Evolutionary conservation across 2,797 vertebrate genomes (phyloP).

Genomic region (Glossophaga mutica): DNA sequence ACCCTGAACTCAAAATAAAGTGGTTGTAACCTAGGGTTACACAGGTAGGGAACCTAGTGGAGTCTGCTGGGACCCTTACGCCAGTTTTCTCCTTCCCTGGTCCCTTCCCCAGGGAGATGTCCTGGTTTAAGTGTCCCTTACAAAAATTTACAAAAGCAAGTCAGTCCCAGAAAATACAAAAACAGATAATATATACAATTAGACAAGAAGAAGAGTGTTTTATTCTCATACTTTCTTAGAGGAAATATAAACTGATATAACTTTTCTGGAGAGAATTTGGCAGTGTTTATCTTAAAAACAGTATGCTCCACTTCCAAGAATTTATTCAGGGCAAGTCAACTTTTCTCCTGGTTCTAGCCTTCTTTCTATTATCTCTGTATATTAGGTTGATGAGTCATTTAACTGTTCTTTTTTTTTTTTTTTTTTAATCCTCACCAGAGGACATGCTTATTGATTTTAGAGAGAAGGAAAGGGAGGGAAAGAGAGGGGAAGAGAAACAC

Average conservation of each 20-base stretch:
- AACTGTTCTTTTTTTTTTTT: background rate
- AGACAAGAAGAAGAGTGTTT: background rate
- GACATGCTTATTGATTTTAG: background rate
- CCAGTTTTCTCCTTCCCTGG: background rate
- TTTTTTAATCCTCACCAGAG: background rate
- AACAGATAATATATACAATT: background rate
- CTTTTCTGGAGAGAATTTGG: background rate
- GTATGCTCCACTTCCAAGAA: background rate
- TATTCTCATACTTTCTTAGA: background rate
- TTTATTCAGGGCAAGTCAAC: background rate
- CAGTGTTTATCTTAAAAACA: background rate
- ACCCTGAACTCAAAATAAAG: constrained; percentile 34
- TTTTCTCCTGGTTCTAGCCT: background rate
- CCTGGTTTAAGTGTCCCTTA: background rate
- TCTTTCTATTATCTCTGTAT: background rate
- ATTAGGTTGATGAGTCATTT: background rate
- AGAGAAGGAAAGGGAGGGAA: background rate
- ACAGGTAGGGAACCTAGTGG: background rate
- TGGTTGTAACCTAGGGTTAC: background rate
- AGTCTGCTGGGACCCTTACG: background rate
- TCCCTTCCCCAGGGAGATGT: background rate
- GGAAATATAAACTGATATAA: background rate
- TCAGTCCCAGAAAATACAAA: background rate
- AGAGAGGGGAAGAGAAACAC: background rate
- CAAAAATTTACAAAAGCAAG: constrained; percentile 44